A percentile compares a stretch with the other conserved stretches of the same genome.
These are phyloP conservation scores for Sitobion miscanthi DNA, from an alignment of 1,140 invertebrate species.

Conservation along the genomic window DNA sequence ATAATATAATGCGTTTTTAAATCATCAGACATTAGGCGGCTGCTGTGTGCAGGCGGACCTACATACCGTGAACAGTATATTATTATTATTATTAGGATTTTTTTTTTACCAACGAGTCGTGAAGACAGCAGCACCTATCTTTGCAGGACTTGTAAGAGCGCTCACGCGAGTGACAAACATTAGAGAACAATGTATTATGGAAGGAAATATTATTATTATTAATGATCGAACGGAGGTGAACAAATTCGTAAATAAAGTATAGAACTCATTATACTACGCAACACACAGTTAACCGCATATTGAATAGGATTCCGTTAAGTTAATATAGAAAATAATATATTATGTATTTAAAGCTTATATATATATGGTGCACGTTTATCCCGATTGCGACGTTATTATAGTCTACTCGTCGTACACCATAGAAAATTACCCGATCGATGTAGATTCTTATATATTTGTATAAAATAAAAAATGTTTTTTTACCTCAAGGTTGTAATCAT, in stretches of 20 bases:
- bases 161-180: not conserved
- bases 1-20: constrained; percentile 24
- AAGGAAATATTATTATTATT: not conserved
- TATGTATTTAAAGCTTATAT: not conserved
- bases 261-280: not conserved
- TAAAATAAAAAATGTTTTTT: not conserved
- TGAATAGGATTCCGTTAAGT: not conserved
- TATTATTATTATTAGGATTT: not conserved
- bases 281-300: not conserved
- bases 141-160: not conserved
- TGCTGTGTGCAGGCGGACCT: not conserved
- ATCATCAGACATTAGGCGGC: not conserved
- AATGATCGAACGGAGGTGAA: not conserved
- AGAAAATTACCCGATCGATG: not conserved
- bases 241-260: not conserved
- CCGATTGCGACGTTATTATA: not conserved
- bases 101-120: not conserved
- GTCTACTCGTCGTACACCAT: not conserved
- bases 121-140: not conserved
- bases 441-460: not conserved
- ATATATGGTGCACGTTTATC: not conserved
- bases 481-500: constrained; percentile 15
- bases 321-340: not conserved
- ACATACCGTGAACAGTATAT: not conserved
- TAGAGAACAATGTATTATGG: not conserved